Percentiles rank a stretch among this genome's conserved stretches.
Conservation (phyloP, 2,113 vertebrate genomes). For the Onychorhynchus coronatus region DNA sequence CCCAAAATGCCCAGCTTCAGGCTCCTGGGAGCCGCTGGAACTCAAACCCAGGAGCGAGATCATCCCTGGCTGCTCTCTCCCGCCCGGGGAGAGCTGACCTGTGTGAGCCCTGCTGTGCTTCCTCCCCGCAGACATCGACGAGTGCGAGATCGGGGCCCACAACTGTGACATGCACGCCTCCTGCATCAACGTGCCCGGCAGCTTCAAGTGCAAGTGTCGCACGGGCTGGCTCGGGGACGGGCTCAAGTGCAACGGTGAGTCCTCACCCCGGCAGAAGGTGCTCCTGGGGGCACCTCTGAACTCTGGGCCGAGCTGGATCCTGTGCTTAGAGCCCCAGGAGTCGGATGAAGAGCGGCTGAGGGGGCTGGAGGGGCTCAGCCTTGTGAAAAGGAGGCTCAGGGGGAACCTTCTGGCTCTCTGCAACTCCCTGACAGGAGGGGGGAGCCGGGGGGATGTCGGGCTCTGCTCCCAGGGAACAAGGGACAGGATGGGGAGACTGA, state of each 20-base stretch:
- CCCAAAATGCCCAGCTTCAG: neutral
- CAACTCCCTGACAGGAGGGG: neutral
- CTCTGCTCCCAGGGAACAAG: neutral
- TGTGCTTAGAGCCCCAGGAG: neutral
- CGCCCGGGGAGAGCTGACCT: neutral
- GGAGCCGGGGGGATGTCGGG: fast-evolving
- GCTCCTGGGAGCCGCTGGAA: neutral
- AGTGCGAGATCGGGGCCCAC: constrained; percentile 89
- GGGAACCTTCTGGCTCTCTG: neutral
- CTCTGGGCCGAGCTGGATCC: neutral
- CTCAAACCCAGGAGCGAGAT: fast-evolving
- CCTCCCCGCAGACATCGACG: constrained; percentile 83
- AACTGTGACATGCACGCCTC: constrained; percentile 89
- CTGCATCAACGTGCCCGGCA: constrained; percentile 90
- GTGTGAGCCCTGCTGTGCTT: neutral
- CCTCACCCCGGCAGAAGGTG: neutral
- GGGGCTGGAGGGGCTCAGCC: neutral
- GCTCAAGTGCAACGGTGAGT: constrained; percentile 89
- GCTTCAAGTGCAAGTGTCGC: constrained; percentile 91
- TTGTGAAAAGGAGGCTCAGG: neutral
- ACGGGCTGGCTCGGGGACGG: constrained; percentile 90
- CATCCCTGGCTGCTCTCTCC: neutral
- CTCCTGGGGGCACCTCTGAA: neutral
- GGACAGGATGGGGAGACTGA: neutral
- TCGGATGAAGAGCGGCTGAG: neutral